Conservation (phyloP, 2,113 vertebrate genomes). For the Pholis gunnellus region DNA sequence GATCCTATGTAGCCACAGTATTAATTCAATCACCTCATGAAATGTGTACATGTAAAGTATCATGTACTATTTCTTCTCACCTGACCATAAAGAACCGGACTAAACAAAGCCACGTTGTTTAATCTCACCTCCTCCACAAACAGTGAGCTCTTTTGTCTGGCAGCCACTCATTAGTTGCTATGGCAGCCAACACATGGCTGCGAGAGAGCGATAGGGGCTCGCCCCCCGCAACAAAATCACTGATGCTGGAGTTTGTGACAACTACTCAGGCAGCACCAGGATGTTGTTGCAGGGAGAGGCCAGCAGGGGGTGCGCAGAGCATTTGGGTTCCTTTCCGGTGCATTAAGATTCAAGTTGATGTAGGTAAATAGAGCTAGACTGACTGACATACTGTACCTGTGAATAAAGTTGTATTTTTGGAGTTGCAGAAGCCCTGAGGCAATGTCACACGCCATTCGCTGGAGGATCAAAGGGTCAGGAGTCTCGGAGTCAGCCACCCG, state of each 20-base stretch:
- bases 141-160: slow-evolving; percentile 6
- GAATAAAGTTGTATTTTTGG: slow-evolving; percentile 94
- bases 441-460: slow-evolving; percentile 96
- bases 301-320: slow-evolving; percentile 63
- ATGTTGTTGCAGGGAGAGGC: slow-evolving; percentile 92
- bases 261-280: slow-evolving; percentile 99
- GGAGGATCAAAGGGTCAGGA: slow-evolving; percentile 92
- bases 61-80: not conserved
- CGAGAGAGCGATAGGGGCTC: slow-evolving; percentile 62
- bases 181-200: slow-evolving; percentile 26
- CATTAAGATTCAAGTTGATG: not conserved
- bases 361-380: not conserved
- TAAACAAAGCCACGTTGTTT: slow-evolving; percentile 12
- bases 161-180: slow-evolving; percentile 40
- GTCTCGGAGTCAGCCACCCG: slow-evolving; percentile 86
- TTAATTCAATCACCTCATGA: not conserved
- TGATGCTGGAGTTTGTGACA: slow-evolving; percentile 98
- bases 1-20: not conserved
- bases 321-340: not conserved
- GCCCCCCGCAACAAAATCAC: slow-evolving; percentile 99
- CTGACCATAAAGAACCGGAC: not conserved
- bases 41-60: not conserved
- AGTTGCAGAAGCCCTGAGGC: slow-evolving; percentile 93
- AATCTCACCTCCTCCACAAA: slow-evolving; percentile 57
- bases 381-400: slow-evolving; percentile 85